phyloP scores from a whole-genome alignment of 2,797 vertebrate genomes.

The Clarias fuscus region DNA sequence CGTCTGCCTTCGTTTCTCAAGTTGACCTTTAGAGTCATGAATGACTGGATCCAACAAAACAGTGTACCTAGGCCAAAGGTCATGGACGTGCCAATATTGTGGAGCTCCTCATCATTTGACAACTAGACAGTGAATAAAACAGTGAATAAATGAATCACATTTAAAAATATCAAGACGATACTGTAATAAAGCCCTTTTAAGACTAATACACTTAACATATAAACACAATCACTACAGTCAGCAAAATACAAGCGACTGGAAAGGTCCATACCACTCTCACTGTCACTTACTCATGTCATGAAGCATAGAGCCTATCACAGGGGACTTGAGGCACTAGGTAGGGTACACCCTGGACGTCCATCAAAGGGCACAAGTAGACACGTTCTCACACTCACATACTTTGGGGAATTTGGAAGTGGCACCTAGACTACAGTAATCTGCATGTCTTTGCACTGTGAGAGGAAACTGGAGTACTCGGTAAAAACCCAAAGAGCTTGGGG shows the following conservation, averaged over 20 bases:
- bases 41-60: conserved; percentile 91
- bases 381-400: too few species aligned
- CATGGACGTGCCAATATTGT: conserved; percentile 81
- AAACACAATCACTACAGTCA: not conserved
- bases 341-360: too few species aligned
- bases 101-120: conserved; percentile 72
- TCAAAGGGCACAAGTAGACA: too few species aligned
- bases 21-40: conserved; percentile 84
- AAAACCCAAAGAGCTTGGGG: too few species aligned
- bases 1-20: conserved; percentile 82
- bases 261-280: not conserved
- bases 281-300: too few species aligned
- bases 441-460: too few species aligned
- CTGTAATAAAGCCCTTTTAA: not conserved
- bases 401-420: too few species aligned
- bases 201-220: not conserved
- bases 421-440: too few species aligned
- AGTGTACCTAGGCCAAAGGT: conserved; percentile 84
- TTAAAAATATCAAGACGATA: not conserved
- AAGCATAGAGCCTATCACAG: too few species aligned
- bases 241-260: not conserved
- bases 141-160: not conserved
- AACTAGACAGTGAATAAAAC: conserved; percentile 67
- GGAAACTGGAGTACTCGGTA: too few species aligned
- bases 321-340: too few species aligned